A percentile compares a stretch with the other conserved stretches of the same genome.
Conservation (phyloP, 2,113 vertebrate species). For the Pseudolaguvia tuberculata region DNA sequence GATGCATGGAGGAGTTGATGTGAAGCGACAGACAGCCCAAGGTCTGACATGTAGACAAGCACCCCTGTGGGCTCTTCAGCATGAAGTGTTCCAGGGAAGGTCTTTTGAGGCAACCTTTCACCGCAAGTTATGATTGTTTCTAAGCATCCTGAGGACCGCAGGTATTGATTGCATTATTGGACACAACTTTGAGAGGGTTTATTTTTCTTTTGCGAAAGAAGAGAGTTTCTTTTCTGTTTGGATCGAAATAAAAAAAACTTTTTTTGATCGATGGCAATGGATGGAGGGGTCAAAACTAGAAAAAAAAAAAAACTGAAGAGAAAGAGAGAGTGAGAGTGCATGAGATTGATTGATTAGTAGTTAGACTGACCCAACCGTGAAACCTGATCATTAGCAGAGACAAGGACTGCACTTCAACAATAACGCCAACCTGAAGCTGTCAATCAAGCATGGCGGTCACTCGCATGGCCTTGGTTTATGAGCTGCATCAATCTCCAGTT, state of each 20-base stretch:
- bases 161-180: constrained; percentile 52
- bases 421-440: constrained; percentile 42
- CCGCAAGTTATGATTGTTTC: constrained; percentile 52
- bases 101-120: constrained; percentile 34
- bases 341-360: constrained; percentile 53
- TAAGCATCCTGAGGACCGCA: constrained; percentile 46
- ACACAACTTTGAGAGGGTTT: constrained; percentile 34
- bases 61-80: constrained; percentile 47
- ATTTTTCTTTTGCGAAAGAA: constrained; percentile 16
- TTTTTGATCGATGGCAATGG: constrained; percentile 23
- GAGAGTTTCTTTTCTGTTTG: constrained; percentile 20
- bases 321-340: constrained; percentile 7
- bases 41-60: constrained; percentile 51
- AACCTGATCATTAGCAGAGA: constrained; percentile 51
- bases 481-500: background rate
- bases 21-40: constrained; percentile 49
- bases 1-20: constrained; percentile 56
- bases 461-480: constrained; percentile 32
- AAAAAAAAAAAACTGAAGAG: background rate
- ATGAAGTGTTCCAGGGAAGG: constrained; percentile 42
- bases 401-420: constrained; percentile 46
- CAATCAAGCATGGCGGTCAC: constrained; percentile 44
- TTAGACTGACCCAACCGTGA: constrained; percentile 36
- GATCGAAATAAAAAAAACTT: constrained; percentile 29
- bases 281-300: constrained; percentile 28